Evolutionary conservation across 1,140 invertebrate species (phyloP), one percentile per base, ranked within the genome.

Genomic region (Globodera rostochiensis): DNA sequence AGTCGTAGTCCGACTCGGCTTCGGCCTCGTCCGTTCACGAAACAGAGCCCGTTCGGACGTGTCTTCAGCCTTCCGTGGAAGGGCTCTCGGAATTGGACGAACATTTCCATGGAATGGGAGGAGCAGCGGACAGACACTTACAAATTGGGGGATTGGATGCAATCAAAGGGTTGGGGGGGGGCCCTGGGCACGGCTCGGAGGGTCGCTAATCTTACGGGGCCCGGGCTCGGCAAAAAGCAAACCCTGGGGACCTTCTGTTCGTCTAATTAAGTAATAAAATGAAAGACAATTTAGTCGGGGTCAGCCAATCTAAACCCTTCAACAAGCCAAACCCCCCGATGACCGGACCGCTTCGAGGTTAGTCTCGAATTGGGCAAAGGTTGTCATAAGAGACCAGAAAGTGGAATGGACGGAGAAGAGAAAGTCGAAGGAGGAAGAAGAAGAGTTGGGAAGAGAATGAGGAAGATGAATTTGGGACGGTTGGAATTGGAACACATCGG

Each of bases 101-200:
- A 67, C 50, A 79, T 71, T 47, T 69, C 67, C 77, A 79, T 79
- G 49, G 67, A 19, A 9, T 79, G n/a, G 73, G 50, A 49, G 6
- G 77, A 79, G 19, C 77, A 79, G 25, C 46, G 73, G 1, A 79
- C 77, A 6, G 77, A 67, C 36, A 79, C 77, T 79, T 64, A 36
- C 36, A 36, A 36, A 36, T 36, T 36, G 36, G 36, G 36, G 36
- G 36, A 36, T 36, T 36, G 36, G 36, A 3, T 36, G 3, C 36
- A 36, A 36, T 36, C 36, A 36, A 36, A 36, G 2, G 36, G 36
- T 21, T 64, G 15, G 19, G 53, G 53, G 53, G 53, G 53, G 36
- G 36, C 36, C 0, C 36, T 36, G 36, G 36, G 36, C 36, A 36
- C 36, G 36, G 36, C 36, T 36, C 36, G 36, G 36, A 2, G 36